Conservation (phyloP, 2,113 vertebrate genomes). For the Melozone crissalis region DNA sequence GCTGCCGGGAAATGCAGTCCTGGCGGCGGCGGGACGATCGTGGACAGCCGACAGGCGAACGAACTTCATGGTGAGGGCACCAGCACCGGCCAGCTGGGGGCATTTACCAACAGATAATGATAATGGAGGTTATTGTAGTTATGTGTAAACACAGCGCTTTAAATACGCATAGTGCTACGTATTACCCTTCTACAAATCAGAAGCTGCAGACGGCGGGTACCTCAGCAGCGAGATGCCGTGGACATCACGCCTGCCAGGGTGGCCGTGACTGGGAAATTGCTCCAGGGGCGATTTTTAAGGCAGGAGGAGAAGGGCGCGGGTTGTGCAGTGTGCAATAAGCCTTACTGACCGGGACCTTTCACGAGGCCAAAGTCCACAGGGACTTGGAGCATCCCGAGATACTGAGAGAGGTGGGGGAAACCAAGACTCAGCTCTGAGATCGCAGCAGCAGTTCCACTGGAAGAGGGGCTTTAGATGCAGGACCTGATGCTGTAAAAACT, state of each 20-base stretch:
- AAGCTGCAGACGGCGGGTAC: accelerated
- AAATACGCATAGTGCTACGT: accelerated
- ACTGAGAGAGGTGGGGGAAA: background rate
- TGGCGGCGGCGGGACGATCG: accelerated
- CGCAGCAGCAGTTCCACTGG: background rate
- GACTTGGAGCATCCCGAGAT: background rate
- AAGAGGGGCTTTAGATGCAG: background rate
- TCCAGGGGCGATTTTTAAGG: accelerated
- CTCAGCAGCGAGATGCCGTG: background rate
- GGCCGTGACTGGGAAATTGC: accelerated
- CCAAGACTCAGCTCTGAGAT: too few relatives aligned
- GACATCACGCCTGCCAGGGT: accelerated
- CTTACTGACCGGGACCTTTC: too few relatives aligned
- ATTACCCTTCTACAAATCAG: too few relatives aligned
- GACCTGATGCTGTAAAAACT: too few relatives aligned
- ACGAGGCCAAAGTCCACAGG: background rate
- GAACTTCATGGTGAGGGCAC: accelerated
- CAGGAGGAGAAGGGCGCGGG: background rate
- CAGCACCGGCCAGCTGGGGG: accelerated
- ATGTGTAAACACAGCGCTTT: background rate
- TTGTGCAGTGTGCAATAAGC: accelerated
- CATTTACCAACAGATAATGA: accelerated
- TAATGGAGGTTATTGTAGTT: too few relatives aligned
- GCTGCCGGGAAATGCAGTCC: slow-evolving; percentile 7
- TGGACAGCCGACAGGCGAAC: accelerated